Percentiles rank a stretch among this genome's conserved stretches.
Evolutionary conservation across 2,113 vertebrate genomes (phyloP).

Genomic region (Raja brachyura): DNA sequence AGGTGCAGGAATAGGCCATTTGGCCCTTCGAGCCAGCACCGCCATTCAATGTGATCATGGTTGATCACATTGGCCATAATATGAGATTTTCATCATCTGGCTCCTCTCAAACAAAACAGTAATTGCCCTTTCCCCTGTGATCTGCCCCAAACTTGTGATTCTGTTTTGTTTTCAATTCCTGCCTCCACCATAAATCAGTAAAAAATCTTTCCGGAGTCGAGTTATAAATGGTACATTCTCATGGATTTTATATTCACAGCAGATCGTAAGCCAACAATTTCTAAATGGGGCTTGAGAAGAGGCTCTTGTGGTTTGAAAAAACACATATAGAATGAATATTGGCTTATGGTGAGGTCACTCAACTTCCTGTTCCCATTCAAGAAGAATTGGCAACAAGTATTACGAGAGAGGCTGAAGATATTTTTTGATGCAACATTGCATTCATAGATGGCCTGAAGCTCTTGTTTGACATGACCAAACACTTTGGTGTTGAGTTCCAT

Average conservation of each 20-base stretch:
- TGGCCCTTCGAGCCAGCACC: too few relatives aligned
- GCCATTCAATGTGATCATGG: too few relatives aligned
- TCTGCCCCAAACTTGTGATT: background rate
- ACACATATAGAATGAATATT: background rate
- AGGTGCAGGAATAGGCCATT: too few relatives aligned
- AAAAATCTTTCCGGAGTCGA: background rate
- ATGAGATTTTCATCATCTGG: background rate
- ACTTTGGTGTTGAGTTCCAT: background rate
- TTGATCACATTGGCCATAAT: background rate
- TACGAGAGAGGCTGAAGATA: background rate
- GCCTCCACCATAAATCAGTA: background rate
- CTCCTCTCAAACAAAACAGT: background rate
- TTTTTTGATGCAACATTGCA: background rate
- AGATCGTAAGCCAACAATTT: background rate
- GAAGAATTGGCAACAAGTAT: background rate
- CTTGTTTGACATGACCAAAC: background rate
- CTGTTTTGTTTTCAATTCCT: conserved; percentile 10
- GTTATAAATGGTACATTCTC: conserved; percentile 7
- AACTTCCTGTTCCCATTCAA: conserved; percentile 7
- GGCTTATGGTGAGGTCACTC: background rate
- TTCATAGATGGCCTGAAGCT: background rate
- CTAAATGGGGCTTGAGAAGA: background rate
- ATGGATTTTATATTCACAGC: conserved; percentile 1
- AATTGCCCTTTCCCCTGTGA: background rate
- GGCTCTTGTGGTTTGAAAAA: background rate